These are phyloP conservation scores for Acleris emargana DNA, from an alignment of 2,888 invertebrate genomes.

Conservation along the genomic window DNA sequence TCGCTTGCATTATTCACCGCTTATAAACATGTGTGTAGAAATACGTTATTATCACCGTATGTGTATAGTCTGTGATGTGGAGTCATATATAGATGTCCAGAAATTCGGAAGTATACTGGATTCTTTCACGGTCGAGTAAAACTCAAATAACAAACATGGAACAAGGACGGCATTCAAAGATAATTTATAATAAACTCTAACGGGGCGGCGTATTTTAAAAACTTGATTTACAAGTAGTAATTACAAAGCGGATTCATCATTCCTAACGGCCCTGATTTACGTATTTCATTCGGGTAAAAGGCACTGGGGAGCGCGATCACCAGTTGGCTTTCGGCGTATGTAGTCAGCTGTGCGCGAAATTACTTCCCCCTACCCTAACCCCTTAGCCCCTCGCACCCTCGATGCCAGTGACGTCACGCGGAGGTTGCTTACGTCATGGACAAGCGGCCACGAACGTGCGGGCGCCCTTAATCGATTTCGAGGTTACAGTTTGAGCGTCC, in stretches of 20 bases:
- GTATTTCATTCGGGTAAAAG: constrained; percentile 38
- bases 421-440: constrained; percentile 73
- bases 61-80: too few relatives aligned
- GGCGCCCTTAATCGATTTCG: constrained; percentile 73
- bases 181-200: not conserved
- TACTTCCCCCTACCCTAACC: constrained; percentile 57
- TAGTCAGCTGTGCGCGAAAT: constrained; percentile 78
- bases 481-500: constrained; percentile 50
- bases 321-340: constrained; percentile 58
- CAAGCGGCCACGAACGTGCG: constrained; percentile 68
- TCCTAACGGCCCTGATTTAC: constrained; percentile 31
- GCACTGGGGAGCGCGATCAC: constrained; percentile 41
- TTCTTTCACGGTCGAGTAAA: not conserved
- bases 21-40: constrained; percentile 18
- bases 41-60: too few relatives aligned
- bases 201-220: not conserved
- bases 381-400: constrained; percentile 49
- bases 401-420: constrained; percentile 71
- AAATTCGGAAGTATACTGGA: too few relatives aligned
- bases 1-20: constrained; percentile 41
- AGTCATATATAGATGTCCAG: not conserved
- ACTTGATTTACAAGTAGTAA: constrained; percentile 1
- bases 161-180: not conserved
- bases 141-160: constrained; percentile 1
- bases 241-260: constrained; percentile 25